Base-by-base conservation (phyloP, 2,888 invertebrate genomes). In the Argyresthia goedartella region DNA sequence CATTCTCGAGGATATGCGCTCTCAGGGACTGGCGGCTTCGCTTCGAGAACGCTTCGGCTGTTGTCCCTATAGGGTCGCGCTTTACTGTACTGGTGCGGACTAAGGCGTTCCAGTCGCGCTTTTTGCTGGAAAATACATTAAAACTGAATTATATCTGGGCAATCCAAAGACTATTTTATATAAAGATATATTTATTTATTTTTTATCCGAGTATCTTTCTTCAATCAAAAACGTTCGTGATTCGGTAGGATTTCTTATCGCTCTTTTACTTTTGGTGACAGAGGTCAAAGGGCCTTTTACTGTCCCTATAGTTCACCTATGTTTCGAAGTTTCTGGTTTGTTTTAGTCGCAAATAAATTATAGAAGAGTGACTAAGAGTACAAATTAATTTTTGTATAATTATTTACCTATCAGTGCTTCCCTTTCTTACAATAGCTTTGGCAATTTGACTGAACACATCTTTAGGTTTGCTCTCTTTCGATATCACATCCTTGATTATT, bases 391-490 rank as follows among this genome's bases (percentile, higher is more conserved):
- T 2, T 25, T 25, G 25, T 6, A 25, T 25, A 36, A 15, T 9
- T 35, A 1, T 53, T 41, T 41, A 57, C 57, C 77, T 71, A 35
- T 81, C 79, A 54, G 71, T 74, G 54, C 82, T 85, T 52, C 84
- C 84, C 62, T 89, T 88, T 56, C 90, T 88, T 0, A 93, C 94
- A 57, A 96, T 93, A 4, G 93, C 95, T 61, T 91, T 92, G 0
- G 95, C 95, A 52, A 96, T 91, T 61, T 95, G 93, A 52, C 92
- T 90, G 75, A 96, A 96, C 0, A 96, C 92, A 68, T 95, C 95
- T 58, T 92, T 91, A 0, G 92, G 89, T 15, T 90, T 90, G 56
- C 90, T 91, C 16, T 91, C 91, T n/a, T 76, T 84, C 0, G 88
- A 88, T 55, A 92, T 89, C 49, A 92, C 92, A 58, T 94, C 93